phyloP scores from a whole-genome alignment of 2,113 vertebrate genomes.

The Carassius auratus region DNA sequence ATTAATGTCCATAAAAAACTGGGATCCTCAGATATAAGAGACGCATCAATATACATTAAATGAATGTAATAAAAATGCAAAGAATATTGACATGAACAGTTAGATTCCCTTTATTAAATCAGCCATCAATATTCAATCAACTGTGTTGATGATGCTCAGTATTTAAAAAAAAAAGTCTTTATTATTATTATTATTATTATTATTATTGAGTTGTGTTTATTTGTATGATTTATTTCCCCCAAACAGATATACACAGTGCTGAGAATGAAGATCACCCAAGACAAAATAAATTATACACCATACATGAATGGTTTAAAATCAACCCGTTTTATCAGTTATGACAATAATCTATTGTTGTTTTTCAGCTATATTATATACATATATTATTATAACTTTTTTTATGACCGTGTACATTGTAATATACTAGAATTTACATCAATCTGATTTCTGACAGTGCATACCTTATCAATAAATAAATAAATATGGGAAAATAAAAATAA shows the following conservation, averaged over 20 bases:
- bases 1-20: not conserved
- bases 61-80: not conserved
- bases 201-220: not conserved
- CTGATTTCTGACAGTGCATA: not conserved
- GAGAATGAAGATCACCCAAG: not conserved
- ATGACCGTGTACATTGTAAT: too few relatives aligned
- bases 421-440: too few relatives aligned
- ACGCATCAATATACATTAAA: not conserved
- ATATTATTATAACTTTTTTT: too few relatives aligned
- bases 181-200: not conserved
- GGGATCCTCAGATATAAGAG: not conserved
- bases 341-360: not conserved
- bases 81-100: not conserved
- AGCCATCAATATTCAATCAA: too few relatives aligned
- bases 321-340: not conserved
- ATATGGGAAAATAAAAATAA: not conserved
- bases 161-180: too few relatives aligned
- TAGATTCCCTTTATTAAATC: not conserved
- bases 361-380: not conserved
- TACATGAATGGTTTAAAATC: not conserved
- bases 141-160: too few relatives aligned
- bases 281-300: not conserved
- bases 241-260: not conserved
- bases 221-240: too few relatives aligned
- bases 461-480: not conserved